Evolutionary conservation across 1,140 invertebrate genomes (phyloP).

Genomic region (Ectropis grisescens): DNA sequence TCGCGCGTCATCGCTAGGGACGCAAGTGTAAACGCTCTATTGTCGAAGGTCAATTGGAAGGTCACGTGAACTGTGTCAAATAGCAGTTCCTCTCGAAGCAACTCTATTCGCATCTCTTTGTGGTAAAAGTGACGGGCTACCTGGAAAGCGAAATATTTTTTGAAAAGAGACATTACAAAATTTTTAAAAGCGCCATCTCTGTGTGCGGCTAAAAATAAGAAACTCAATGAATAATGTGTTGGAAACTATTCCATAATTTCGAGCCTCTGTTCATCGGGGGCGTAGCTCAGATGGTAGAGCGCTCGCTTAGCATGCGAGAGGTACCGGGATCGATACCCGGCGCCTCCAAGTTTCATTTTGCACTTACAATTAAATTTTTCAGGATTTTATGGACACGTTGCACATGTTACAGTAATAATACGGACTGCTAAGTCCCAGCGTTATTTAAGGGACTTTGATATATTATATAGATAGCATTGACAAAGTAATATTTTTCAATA

Average conservation of each 20-base stretch:
- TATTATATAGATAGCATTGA: too few relatives aligned
- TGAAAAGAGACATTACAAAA: constrained; percentile 3
- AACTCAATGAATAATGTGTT: too few relatives aligned
- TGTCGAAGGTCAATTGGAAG: constrained; percentile 95
- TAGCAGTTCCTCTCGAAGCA: constrained; percentile 86
- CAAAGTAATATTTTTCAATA: too few relatives aligned
- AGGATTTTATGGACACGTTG: too few relatives aligned
- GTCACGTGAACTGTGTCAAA: constrained; percentile 95
- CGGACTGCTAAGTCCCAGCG: too few relatives aligned
- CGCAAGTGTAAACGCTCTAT: constrained; percentile 86
- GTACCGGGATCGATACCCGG: constrained; percentile 19
- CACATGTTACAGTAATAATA: too few relatives aligned
- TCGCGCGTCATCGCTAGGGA: constrained; percentile 86
- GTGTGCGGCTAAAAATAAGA: too few relatives aligned
- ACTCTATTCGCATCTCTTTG: constrained; percentile 92
- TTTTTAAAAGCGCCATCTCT: too few relatives aligned
- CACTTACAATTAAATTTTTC: too few relatives aligned
- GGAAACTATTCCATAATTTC: too few relatives aligned
- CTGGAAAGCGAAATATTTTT: constrained; percentile 62
- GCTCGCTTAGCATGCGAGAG: constrained; percentile 20
- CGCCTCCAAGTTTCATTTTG: too few relatives aligned
- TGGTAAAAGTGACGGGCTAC: constrained; percentile 93
- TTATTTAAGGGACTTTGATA: too few relatives aligned
- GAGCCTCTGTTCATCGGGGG: constrained; percentile 3
- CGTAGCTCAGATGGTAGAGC: constrained; percentile 22